Conservation (phyloP, 2,113 vertebrate species). For the Pongo abelii region DNA sequence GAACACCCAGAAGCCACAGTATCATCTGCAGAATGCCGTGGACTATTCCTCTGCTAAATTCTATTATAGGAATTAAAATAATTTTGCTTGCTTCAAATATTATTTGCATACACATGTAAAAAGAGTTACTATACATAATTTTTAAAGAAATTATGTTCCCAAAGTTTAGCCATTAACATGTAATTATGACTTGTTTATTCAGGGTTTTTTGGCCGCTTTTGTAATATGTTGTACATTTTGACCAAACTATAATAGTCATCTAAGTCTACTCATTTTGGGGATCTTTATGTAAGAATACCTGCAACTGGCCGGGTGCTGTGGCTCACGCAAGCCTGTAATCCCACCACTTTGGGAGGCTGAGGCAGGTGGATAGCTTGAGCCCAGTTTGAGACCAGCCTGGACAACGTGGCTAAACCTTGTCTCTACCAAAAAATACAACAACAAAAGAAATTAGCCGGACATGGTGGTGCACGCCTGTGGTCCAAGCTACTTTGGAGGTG, state of each 20-base stretch:
- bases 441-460: too few relatives aligned
- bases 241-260: not conserved
- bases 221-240: not conserved
- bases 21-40: not conserved
- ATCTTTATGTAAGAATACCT: constrained; percentile 19
- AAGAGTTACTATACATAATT: not conserved
- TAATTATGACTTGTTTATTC: not conserved
- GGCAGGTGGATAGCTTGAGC: too few relatives aligned
- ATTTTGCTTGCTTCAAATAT: constrained; percentile 35
- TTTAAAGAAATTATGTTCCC: not conserved
- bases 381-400: too few relatives aligned
- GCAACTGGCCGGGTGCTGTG: not conserved
- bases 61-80: not conserved
- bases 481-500: too few relatives aligned
- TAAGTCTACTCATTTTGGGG: not conserved
- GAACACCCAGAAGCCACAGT: not conserved
- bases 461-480: too few relatives aligned
- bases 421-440: too few relatives aligned
- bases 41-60: constrained; percentile 10
- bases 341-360: too few relatives aligned
- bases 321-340: too few relatives aligned
- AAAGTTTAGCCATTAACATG: not conserved
- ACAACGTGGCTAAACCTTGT: too few relatives aligned
- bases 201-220: not conserved
- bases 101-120: not conserved